Base-by-base conservation (phyloP, 2,888 invertebrate genomes). In the Microlaimidae sp. region DNA sequence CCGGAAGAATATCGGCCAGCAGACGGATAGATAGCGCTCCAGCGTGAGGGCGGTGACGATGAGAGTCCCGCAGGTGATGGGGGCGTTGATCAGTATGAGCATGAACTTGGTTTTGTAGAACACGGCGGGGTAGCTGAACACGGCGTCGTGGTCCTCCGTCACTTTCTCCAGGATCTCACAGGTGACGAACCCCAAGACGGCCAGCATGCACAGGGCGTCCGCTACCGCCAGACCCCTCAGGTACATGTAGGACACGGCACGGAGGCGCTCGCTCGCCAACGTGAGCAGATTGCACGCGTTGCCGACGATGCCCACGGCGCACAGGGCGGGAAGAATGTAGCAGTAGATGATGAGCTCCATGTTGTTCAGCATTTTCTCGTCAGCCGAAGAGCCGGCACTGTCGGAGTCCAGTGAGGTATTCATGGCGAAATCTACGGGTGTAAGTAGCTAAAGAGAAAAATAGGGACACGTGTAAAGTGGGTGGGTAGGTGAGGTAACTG, bases 151-250 rank as follows among this genome's bases (percentile, higher is more conserved):
- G 7, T n/a, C 23, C 21, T n/a, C 43, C 5, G n/a, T 13, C 28
- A 27, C 25, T 23, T 41, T 27, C n/a, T n/a, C n/a, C 1, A 65
- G 56, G 49, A 65, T 61, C 49, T 67, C 65, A 10, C 61, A 58
- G 3, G 60, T 58, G 24, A 62, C 62, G 56, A 69, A 69, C 23
- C 61, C 55, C 13, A 69, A 53, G 7, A 66, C 66, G 52, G 64
- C 66, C 13, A 69, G 54, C 69, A 69, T 69, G 56, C 69, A 69
- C 2, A 65, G 51, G n/a, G 69, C 58, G 50, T 69, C 69, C 7
- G 69, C 65, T 3, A 64, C 55, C 17, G 64, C 64, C 52, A 63
- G 48, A 1, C 58, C 62, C 17, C 62, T 48, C 10, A 61, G 56
- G 52, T 62, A 61, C 49, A 53, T 52, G 51, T 55, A 66, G 10